phyloP scores from a whole-genome alignment of 2,797 vertebrate genomes.

The Pseudochaenichthys georgianus region DNA sequence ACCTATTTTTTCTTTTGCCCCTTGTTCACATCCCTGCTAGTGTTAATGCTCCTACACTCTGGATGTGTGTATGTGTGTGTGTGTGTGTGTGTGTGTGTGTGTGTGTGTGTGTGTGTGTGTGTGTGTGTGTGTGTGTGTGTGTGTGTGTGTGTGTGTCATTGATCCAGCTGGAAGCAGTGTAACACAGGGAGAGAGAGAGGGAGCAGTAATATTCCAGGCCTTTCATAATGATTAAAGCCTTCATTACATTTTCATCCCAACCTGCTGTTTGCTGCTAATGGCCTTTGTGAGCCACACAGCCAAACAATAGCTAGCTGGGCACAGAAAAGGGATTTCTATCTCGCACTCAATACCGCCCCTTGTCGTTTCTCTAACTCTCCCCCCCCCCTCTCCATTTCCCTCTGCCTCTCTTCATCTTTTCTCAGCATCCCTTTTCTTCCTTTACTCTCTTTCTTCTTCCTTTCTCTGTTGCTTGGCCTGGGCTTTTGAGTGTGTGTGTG shows the following conservation, averaged over 20 bases:
- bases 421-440: constrained; percentile 76
- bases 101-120: too few species aligned
- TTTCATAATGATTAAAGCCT: constrained; percentile 97
- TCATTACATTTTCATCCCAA: constrained; percentile 99
- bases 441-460: constrained; percentile 66
- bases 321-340: constrained; percentile 87
- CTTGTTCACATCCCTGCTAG: constrained; percentile 68
- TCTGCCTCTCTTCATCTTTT: constrained; percentile 74
- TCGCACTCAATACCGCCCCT: constrained; percentile 82
- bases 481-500: constrained; percentile 40
- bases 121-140: too few species aligned
- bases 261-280: constrained; percentile 98
- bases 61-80: constrained; percentile 28
- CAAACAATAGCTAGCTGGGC: constrained; percentile 91
- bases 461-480: constrained; percentile 64
- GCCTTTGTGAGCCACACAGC: constrained; percentile 94
- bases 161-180: constrained; percentile 77
- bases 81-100: too few species aligned
- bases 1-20: constrained; percentile 82
- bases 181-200: constrained; percentile 66
- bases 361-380: constrained; percentile 43
- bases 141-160: constrained; percentile 67
- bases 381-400: constrained; percentile 65
- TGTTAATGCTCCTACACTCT: constrained; percentile 68
- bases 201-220: constrained; percentile 89